A percentile compares a stretch with the other conserved stretches of the same genome.
Evolutionary conservation across 2,113 vertebrate species (phyloP).

Genomic region (Platysteira castanea): DNA sequence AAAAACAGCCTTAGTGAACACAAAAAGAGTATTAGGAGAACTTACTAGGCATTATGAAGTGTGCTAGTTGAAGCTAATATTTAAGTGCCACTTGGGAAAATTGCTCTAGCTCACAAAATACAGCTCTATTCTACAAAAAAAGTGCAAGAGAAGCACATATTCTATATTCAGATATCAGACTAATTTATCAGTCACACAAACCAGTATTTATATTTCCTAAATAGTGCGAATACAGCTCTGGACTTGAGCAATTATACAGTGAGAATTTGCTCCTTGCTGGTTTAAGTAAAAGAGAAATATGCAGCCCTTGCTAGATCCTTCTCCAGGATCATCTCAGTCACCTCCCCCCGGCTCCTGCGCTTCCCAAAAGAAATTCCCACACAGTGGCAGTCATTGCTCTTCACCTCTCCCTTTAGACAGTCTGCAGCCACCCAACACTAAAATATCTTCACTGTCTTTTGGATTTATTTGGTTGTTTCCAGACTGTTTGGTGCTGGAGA

Average conservation of each 20-base stretch:
- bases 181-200: not conserved
- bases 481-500: not conserved
- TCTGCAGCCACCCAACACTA: not conserved
- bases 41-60: not conserved
- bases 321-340: not conserved
- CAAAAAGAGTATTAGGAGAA: not conserved
- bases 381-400: not conserved
- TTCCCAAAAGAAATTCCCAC: not conserved
- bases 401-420: not conserved
- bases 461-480: not conserved
- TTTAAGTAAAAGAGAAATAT: slow-evolving; percentile 37
- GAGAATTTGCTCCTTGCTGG: slow-evolving; percentile 21
- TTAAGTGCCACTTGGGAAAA: not conserved
- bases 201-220: slow-evolving; percentile 48
- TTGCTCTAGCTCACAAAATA: not conserved
- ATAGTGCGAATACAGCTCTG: slow-evolving; percentile 15
- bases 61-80: not conserved
- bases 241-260: slow-evolving; percentile 4
- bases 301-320: not conserved
- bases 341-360: not conserved
- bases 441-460: not conserved
- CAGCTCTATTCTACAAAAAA: not conserved
- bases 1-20: not conserved
- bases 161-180: not conserved
- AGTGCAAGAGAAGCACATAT: not conserved